A percentile compares a stretch with the other conserved stretches of the same genome.
These are phyloP conservation scores for Petaurus breviceps DNA, from an alignment of 2,113 vertebrate genomes.

Conservation along the genomic window DNA sequence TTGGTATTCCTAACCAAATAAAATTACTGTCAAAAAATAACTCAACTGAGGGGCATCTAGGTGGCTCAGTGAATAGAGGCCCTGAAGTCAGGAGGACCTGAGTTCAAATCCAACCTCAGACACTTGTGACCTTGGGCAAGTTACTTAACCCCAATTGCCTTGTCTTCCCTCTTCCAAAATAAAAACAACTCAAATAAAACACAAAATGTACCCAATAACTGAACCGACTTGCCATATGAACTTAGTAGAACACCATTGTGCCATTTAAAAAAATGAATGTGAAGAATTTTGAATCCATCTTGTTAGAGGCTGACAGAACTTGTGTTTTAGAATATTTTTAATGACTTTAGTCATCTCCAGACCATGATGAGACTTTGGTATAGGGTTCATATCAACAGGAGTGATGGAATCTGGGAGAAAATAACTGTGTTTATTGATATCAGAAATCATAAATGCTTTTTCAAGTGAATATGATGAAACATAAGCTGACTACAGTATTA, in stretches of 20 bases:
- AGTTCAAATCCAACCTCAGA: no score
- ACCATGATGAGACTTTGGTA: not conserved
- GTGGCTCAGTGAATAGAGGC: no score
- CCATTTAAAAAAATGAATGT: not conserved
- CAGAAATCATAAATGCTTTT: not conserved
- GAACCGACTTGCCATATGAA: not conserved
- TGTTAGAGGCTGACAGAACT: not conserved
- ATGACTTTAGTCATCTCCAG: not conserved
- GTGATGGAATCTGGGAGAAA: not conserved
- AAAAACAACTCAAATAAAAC: not conserved
- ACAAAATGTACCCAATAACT: not conserved
- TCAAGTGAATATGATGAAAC: not conserved
- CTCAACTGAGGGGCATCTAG: no score
- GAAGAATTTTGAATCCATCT: not conserved
- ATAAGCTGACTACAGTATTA: not conserved
- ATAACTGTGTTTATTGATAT: not conserved
- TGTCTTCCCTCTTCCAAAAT: no score
- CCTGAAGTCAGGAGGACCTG: no score
- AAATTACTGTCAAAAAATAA: conserved; percentile 49
- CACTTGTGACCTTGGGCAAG: no score
- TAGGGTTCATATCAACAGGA: not conserved
- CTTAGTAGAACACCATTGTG: not conserved
- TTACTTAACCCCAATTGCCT: no score
- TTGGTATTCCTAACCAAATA: conserved; percentile 49
- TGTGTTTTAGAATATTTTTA: not conserved